These are phyloP conservation scores for Onychomys torridus DNA, from an alignment of 2,797 vertebrate genomes.

Conservation along the genomic window DNA sequence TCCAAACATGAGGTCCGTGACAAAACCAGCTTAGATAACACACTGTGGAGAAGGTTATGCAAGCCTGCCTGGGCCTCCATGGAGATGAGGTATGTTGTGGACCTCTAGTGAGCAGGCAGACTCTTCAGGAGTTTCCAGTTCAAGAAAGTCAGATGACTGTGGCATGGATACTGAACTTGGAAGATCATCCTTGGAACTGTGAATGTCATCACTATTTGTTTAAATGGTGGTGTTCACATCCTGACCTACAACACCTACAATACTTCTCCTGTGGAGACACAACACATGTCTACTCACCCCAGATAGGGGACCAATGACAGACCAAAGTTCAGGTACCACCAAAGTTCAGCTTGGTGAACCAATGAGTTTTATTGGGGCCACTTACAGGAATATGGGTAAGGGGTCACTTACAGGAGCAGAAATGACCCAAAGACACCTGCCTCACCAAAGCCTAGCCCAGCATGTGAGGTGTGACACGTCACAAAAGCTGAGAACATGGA, in stretches of 20 bases:
- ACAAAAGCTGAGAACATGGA: not conserved
- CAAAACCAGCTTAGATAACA: not conserved
- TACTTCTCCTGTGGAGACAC: not conserved
- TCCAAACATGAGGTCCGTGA: not conserved
- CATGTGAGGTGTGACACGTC: not conserved
- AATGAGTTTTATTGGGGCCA: not conserved
- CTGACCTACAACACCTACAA: not conserved
- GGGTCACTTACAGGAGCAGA: not conserved
- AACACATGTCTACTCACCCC: not conserved
- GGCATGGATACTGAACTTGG: slow-evolving; percentile 2
- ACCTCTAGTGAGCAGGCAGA: not conserved
- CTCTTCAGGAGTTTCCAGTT: not conserved
- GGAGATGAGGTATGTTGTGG: not conserved
- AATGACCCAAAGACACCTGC: not conserved
- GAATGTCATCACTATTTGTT: not conserved
- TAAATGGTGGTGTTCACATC: slow-evolving; percentile 46
- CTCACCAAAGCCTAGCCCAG: no score
- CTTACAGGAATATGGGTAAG: not conserved
- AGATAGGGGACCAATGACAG: not conserved
- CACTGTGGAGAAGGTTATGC: not conserved
- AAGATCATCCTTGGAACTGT: not conserved
- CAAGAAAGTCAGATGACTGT: slow-evolving; percentile 45
- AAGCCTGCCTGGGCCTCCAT: not conserved
- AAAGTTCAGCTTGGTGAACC: not conserved
- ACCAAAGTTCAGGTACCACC: not conserved